These are phyloP conservation scores for Mormyrus iriodes DNA, from an alignment of 2,113 vertebrate genomes.

Conservation along the genomic window DNA sequence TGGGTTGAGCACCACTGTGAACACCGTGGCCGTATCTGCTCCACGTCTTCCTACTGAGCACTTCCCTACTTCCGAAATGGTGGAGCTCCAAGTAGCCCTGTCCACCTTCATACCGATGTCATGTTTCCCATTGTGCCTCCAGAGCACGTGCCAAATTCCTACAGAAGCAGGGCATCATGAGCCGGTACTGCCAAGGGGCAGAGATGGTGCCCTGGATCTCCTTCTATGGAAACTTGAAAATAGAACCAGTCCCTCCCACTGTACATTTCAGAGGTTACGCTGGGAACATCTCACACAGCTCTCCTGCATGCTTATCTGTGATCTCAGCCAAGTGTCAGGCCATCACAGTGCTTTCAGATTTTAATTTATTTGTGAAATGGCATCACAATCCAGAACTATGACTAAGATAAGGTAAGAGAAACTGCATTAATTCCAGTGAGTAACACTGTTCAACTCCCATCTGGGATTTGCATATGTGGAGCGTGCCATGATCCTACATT, in stretches of 20 bases:
- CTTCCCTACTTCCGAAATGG: background rate
- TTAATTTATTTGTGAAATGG: background rate
- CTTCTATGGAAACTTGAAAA: background rate
- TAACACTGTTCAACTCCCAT: no score
- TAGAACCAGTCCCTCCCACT: background rate
- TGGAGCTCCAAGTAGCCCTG: background rate
- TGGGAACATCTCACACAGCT: background rate
- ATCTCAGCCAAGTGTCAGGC: background rate
- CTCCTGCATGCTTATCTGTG: background rate
- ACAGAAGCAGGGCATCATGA: background rate
- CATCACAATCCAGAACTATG: background rate
- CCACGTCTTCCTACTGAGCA: background rate
- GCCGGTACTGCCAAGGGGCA: background rate
- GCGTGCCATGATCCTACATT: no score
- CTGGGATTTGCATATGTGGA: no score
- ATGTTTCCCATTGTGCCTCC: background rate
- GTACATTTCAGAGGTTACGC: background rate
- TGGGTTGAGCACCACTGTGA: no score
- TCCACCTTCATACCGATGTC: background rate
- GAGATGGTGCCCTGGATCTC: background rate
- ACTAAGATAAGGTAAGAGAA: no score
- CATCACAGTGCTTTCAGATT: background rate
- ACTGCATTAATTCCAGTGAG: no score
- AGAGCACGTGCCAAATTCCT: conserved; percentile 31
- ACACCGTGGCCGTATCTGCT: no score